Conservation (phyloP, 1,140 invertebrate genomes). For the Drosophila watanabei region DNA sequence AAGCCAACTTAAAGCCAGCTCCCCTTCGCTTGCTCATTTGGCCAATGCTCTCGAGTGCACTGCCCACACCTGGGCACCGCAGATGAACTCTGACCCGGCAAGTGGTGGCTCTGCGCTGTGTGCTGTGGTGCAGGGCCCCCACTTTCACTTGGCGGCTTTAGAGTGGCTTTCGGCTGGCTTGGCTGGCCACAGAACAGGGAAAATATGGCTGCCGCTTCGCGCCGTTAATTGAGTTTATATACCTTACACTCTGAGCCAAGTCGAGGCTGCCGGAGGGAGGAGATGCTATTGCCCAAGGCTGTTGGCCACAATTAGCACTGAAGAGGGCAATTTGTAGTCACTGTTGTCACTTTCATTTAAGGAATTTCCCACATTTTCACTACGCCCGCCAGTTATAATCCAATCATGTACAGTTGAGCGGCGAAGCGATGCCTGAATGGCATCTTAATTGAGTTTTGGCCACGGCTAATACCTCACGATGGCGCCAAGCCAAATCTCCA, state of each 20-base stretch:
- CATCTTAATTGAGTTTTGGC: constrained; percentile 41
- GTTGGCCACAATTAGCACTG: constrained; percentile 62
- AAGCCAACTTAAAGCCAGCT: neutral
- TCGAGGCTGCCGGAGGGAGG: constrained; percentile 1
- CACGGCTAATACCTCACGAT: neutral
- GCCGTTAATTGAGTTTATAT: constrained; percentile 76
- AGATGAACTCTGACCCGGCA: constrained; percentile 54
- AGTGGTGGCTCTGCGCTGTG: constrained; percentile 33
- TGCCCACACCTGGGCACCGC: constrained; percentile 43
- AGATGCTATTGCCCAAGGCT: constrained; percentile 35
- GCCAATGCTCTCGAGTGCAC: constrained; percentile 62
- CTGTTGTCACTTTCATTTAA: constrained; percentile 77
- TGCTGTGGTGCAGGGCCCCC: constrained; percentile 40
- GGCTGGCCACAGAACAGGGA: constrained; percentile 50
- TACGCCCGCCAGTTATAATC: constrained; percentile 37
- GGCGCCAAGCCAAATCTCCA: neutral
- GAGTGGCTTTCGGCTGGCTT: constrained; percentile 42
- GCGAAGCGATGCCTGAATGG: constrained; percentile 29
- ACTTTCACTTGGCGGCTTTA: constrained; percentile 73
- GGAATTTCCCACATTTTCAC: constrained; percentile 75
- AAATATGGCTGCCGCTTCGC: constrained; percentile 16
- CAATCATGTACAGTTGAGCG: constrained; percentile 70
- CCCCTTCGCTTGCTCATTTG: constrained; percentile 37
- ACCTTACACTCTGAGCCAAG: constrained; percentile 9
- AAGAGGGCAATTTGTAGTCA: constrained; percentile 32